These are phyloP conservation scores for Cremastinae sp. DNA, from an alignment of 2,888 invertebrate species.

Conservation along the genomic window DNA sequence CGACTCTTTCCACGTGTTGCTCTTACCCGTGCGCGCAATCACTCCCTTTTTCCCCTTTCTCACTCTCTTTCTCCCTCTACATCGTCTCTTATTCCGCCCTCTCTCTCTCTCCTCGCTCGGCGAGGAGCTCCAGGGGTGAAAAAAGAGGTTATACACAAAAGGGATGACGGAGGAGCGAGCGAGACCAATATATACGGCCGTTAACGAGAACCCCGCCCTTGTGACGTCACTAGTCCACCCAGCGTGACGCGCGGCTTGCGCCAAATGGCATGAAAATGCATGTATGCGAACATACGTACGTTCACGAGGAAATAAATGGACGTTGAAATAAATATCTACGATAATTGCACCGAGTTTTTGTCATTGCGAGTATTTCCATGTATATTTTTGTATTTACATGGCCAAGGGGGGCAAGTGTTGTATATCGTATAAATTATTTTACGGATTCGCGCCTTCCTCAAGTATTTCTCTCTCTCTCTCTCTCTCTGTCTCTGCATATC, in stretches of 20 bases:
- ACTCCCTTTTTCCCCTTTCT: conserved; percentile 11
- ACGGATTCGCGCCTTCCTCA: no score
- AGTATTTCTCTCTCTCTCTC: no score
- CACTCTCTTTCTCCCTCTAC: background rate
- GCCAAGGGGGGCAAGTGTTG: background rate
- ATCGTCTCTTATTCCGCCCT: conserved; percentile 29
- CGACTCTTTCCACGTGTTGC: conserved; percentile 77
- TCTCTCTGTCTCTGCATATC: no score
- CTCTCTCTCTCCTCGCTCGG: no score
- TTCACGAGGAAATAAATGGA: conserved; percentile 3
- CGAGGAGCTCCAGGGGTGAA: no score
- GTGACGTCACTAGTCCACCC: conserved; percentile 73
- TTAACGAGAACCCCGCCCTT: conserved; percentile 79
- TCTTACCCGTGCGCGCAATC: conserved; percentile 57
- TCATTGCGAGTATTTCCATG: no score
- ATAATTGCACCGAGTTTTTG: no score
- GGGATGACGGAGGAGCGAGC: conserved; percentile 57
- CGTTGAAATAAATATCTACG: conserved; percentile 2
- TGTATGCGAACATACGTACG: background rate
- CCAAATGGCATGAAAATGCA: conserved; percentile 35
- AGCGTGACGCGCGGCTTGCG: conserved; percentile 28
- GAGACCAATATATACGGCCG: conserved; percentile 62
- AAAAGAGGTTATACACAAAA: conserved; percentile 45
- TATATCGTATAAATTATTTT: no score
- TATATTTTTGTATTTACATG: background rate